A percentile compares a stretch with the other conserved stretches of the same genome.
phyloP scores from a whole-genome alignment of 2,113 vertebrate genomes.

The Hippoglossus stenolepis region DNA sequence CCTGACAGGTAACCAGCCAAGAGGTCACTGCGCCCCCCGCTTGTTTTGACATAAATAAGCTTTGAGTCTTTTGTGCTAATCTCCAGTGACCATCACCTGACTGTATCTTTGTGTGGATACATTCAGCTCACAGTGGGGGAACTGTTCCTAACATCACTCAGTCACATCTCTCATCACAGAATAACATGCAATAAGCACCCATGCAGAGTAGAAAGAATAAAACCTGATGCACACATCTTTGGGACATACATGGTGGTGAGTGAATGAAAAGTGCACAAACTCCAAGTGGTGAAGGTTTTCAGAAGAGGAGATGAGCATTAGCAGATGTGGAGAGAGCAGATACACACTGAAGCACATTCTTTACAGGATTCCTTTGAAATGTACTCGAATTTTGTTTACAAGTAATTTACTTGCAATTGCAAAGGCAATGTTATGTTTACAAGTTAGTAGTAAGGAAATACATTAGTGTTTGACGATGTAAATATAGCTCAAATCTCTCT shows the following conservation, averaged over 20 bases:
- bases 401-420: slow-evolving; percentile 23
- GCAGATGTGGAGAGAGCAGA: slow-evolving; percentile 72
- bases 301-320: slow-evolving; percentile 76
- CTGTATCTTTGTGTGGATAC: background rate
- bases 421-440: slow-evolving; percentile 5
- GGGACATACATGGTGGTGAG: slow-evolving; percentile 40
- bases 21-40: background rate
- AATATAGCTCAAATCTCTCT: slow-evolving; percentile 1
- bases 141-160: background rate
- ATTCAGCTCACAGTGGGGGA: background rate
- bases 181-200: slow-evolving; percentile 31
- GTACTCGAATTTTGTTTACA: slow-evolving; percentile 25
- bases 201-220: slow-evolving; percentile 58
- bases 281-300: slow-evolving; percentile 56
- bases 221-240: slow-evolving; percentile 49
- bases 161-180: slow-evolving; percentile 44
- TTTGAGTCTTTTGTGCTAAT: background rate
- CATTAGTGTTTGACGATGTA: background rate
- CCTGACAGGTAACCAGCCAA: background rate
- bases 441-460: background rate
- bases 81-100: slow-evolving; percentile 2
- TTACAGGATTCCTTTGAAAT: slow-evolving; percentile 30
- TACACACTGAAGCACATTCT: slow-evolving; percentile 30
- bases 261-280: slow-evolving; percentile 63
- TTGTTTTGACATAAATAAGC: background rate